Percentiles rank a stretch among this genome's conserved stretches.
Conservation (phyloP, 2,888 invertebrate species). For the Ochlodes sylvanus region DNA sequence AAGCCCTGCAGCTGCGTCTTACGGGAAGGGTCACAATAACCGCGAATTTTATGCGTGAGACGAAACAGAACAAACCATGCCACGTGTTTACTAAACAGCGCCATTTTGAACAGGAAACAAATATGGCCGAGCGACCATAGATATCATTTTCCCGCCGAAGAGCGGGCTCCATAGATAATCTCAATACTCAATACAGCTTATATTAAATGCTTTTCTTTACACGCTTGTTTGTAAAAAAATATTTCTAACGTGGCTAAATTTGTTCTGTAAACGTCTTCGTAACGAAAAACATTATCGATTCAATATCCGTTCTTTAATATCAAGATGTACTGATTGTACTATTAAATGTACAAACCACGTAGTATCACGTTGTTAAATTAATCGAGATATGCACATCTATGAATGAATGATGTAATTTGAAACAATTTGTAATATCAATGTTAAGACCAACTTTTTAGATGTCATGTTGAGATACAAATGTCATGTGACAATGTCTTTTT, state of each 20-base stretch:
- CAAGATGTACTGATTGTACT: slow-evolving; percentile 73
- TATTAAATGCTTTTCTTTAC: slow-evolving; percentile 49
- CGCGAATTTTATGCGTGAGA: slow-evolving; percentile 98
- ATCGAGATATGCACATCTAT: slow-evolving; percentile 39
- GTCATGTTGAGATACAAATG: slow-evolving; percentile 25
- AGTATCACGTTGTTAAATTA: slow-evolving; percentile 51
- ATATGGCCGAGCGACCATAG: slow-evolving; percentile 33
- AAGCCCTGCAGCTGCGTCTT: slow-evolving; percentile 95
- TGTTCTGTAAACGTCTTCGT: slow-evolving; percentile 66
- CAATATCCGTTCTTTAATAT: slow-evolving; percentile 45
- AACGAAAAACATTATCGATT: slow-evolving; percentile 52
- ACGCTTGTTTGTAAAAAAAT: slow-evolving; percentile 42
- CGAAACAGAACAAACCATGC: slow-evolving; percentile 76
- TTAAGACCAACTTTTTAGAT: slow-evolving; percentile 72
- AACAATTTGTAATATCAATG: slow-evolving; percentile 55
- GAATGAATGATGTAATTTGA: slow-evolving; percentile 37
- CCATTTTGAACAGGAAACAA: slow-evolving; percentile 30
- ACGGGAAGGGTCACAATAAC: slow-evolving; percentile 95
- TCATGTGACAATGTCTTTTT: slow-evolving; percentile 32
- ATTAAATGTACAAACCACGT: slow-evolving; percentile 67
- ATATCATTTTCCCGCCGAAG: slow-evolving; percentile 27
- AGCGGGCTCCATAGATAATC: slow-evolving; percentile 25
- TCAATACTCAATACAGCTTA: slow-evolving; percentile 33
- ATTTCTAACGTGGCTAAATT: slow-evolving; percentile 71
- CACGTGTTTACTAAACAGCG: slow-evolving; percentile 75